These are phyloP conservation scores for Drosophila bocqueti DNA, from an alignment of 1,140 invertebrate species.

Conservation along the genomic window DNA sequence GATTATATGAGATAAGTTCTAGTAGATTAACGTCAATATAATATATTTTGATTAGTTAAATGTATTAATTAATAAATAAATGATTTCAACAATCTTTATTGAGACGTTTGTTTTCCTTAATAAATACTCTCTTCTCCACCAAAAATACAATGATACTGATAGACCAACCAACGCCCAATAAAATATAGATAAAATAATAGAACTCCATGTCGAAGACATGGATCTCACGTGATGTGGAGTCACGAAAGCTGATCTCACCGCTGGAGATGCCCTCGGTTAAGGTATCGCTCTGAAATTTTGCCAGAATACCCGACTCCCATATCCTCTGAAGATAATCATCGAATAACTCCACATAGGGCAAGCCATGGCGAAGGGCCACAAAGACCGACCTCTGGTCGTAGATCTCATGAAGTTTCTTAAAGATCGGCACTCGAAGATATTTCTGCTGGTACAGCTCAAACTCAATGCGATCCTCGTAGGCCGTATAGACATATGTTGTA, in stretches of 20 bases:
- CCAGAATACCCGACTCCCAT: conserved; percentile 34
- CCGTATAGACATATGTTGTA: conserved; percentile 17
- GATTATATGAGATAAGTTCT: too few species aligned
- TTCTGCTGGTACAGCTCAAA: conserved; percentile 28
- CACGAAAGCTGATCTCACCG: conserved; percentile 35
- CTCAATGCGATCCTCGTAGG: conserved; percentile 30
- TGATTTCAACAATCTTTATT: too few species aligned
- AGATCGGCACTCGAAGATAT: conserved; percentile 34
- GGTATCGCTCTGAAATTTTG: conserved; percentile 12
- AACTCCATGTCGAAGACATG: conserved; percentile 41
- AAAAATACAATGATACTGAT: conserved; percentile 22
- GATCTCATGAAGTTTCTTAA: conserved; percentile 23
- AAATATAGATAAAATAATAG: conserved; percentile 33
- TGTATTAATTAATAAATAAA: neutral
- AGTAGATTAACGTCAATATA: neutral
- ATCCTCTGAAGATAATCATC: conserved; percentile 31
- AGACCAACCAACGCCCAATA: conserved; percentile 32
- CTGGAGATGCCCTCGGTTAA: conserved; percentile 31
- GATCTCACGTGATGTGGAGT: conserved; percentile 2
- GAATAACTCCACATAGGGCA: conserved; percentile 31
- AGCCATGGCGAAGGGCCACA: conserved; percentile 23
- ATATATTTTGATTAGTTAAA: neutral
- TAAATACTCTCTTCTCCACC: neutral
- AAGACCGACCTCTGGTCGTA: conserved; percentile 25
- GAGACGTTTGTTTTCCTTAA: too few species aligned